phyloP scores from a whole-genome alignment of 64 coral and sea anemone genomes.

The Astreopora myriophthalma region DNA sequence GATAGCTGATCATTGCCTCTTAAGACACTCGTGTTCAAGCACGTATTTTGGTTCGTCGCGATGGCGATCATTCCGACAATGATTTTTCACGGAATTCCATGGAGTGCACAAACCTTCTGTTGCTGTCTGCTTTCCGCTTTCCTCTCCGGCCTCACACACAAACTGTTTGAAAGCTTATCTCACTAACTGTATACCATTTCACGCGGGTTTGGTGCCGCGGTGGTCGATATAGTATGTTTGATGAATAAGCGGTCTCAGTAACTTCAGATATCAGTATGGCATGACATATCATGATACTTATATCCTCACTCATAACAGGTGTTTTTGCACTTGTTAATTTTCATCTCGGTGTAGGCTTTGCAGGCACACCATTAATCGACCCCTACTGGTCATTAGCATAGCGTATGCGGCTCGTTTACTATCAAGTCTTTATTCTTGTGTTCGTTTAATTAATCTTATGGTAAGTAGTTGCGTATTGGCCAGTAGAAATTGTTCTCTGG shows the following conservation, averaged over 20 bases:
- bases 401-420: not conserved
- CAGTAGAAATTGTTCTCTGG: not conserved
- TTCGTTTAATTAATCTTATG: slow-evolving; percentile 16
- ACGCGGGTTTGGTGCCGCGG: not conserved
- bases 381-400: slow-evolving; percentile 25
- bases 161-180: not conserved
- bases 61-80: not conserved
- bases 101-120: not conserved
- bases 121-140: not conserved
- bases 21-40: not conserved
- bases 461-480: not conserved
- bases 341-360: slow-evolving; percentile 29
- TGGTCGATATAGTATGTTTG: slow-evolving; percentile 4
- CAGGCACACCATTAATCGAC: slow-evolving; percentile 44
- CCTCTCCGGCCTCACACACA: not conserved
- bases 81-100: not conserved
- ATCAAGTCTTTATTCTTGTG: not conserved
- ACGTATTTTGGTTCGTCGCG: not conserved
- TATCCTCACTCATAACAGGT: slow-evolving; percentile 31
- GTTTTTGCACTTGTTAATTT: slow-evolving; percentile 37
- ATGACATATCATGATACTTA: slow-evolving; percentile 35
- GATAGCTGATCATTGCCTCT: not conserved
- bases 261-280: slow-evolving; percentile 41
- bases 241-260: slow-evolving; percentile 21
- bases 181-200: too few relatives aligned